Percentiles rank a stretch among this genome's conserved stretches.
Evolutionary conservation across 1,140 invertebrate species (phyloP).

Genomic region (Chelonus insularis): DNA sequence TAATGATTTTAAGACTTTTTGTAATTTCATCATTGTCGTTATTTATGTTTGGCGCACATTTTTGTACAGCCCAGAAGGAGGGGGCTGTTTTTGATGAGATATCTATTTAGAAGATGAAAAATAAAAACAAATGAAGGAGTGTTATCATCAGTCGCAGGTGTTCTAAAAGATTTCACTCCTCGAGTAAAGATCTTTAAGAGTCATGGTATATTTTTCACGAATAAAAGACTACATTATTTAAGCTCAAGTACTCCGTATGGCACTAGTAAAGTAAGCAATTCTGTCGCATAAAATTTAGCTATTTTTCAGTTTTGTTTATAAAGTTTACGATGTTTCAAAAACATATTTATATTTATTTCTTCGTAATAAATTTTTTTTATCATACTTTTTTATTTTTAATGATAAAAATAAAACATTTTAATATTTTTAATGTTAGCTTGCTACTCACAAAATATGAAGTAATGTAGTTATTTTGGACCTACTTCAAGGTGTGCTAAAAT

Average conservation of each 20-base stretch:
- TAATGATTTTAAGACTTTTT: too few relatives aligned
- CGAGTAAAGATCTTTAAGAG: background rate
- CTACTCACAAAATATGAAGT: too few relatives aligned
- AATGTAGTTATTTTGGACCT: too few relatives aligned
- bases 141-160: constrained; percentile 11
- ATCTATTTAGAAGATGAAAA: constrained; percentile 12
- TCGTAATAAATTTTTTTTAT: background rate
- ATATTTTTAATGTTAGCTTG: too few relatives aligned
- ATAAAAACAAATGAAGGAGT: constrained; percentile 17
- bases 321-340: constrained; percentile 14
- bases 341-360: constrained; percentile 19
- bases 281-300: constrained; percentile 34
- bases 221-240: constrained; percentile 38
- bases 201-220: constrained; percentile 9
- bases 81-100: too few relatives aligned
- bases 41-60: too few relatives aligned
- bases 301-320: constrained; percentile 43
- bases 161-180: background rate
- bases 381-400: too few relatives aligned
- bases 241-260: constrained; percentile 15
- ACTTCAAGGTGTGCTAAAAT: too few relatives aligned
- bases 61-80: too few relatives aligned
- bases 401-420: too few relatives aligned
- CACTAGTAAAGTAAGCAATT: constrained; percentile 29
- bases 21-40: too few relatives aligned